Evolutionary conservation across 1,140 invertebrate species (phyloP).

Genomic region (Sitodiplosis mosellana): DNA sequence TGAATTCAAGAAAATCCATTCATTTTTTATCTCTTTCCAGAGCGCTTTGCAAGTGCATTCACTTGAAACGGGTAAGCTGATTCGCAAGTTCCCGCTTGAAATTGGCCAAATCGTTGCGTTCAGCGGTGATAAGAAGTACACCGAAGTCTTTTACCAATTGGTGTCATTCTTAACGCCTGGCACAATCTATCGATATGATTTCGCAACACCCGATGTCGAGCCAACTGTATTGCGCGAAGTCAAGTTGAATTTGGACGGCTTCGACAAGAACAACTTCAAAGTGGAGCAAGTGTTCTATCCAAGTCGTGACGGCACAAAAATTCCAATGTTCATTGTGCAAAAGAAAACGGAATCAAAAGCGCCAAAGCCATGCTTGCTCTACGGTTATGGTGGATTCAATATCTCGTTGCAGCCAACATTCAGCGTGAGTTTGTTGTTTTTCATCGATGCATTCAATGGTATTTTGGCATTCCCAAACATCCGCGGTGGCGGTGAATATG

Average conservation of each 20-base stretch:
- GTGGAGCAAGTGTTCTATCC: constrained; percentile 82
- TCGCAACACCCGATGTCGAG: constrained; percentile 40
- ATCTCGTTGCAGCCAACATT: constrained; percentile 75
- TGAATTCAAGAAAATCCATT: too few relatives aligned
- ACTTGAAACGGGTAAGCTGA: constrained; percentile 48
- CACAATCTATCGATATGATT: constrained; percentile 74
- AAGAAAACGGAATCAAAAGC: constrained; percentile 45
- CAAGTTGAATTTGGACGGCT: constrained; percentile 67
- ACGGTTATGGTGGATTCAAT: constrained; percentile 97
- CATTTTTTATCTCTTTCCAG: too few relatives aligned
- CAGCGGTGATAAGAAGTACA: constrained; percentile 66
- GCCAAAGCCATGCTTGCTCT: constrained; percentile 67
- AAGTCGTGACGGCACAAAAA: constrained; percentile 78
- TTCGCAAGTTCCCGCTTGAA: constrained; percentile 58
- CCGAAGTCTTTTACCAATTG: constrained; percentile 87
- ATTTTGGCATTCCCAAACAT: constrained; percentile 86
- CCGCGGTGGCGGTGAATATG: constrained; percentile 93
- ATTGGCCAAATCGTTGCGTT: constrained; percentile 73
- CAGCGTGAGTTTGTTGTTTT: constrained; percentile 64
- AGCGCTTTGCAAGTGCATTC: constrained; percentile 58
- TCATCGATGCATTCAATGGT: constrained; percentile 79
- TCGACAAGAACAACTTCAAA: constrained; percentile 63
- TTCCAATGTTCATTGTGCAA: constrained; percentile 94
- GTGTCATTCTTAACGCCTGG: constrained; percentile 85
- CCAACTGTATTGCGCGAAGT: constrained; percentile 38